These are phyloP conservation scores for Nemurella pictetii DNA, from an alignment of 2,888 invertebrate species.

Conservation along the genomic window DNA sequence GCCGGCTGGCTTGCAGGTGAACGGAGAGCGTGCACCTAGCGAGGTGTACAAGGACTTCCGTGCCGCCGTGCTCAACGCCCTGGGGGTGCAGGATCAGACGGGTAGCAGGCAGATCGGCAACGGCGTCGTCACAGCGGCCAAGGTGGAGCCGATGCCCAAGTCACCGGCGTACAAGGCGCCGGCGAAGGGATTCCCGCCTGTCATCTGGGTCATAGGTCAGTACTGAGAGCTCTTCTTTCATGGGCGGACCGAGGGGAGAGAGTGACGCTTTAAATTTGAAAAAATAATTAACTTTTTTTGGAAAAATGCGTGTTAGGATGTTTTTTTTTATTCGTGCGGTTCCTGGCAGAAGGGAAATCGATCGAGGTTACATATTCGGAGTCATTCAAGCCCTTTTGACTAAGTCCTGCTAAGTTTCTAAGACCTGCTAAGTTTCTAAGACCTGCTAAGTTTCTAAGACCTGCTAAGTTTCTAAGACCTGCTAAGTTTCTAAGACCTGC, in stretches of 20 bases:
- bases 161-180: conserved; percentile 44
- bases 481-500: too few species aligned
- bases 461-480: too few species aligned
- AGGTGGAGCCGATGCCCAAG: conserved; percentile 43
- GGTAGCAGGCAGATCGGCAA: conserved; percentile 61
- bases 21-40: conserved; percentile 83
- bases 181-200: conserved; percentile 51
- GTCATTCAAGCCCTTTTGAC: too few species aligned
- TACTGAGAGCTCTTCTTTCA: too few species aligned
- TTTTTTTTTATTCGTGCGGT: too few species aligned
- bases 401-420: too few species aligned
- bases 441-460: too few species aligned
- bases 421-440: too few species aligned
- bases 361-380: too few species aligned
- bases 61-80: conserved; percentile 73
- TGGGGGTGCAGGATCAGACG: conserved; percentile 69
- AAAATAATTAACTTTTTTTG: too few species aligned
- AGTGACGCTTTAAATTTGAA: not conserved
- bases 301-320: too few species aligned
- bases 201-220: conserved; percentile 58
- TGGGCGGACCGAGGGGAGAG: not conserved
- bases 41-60: conserved; percentile 88
- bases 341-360: too few species aligned
- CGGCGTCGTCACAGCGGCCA: conserved; percentile 58
- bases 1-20: conserved; percentile 67